Percentiles rank a stretch among this genome's conserved stretches.
Conservation (phyloP, 2,113 vertebrate genomes). For the Beaufortia kweichowensis region DNA sequence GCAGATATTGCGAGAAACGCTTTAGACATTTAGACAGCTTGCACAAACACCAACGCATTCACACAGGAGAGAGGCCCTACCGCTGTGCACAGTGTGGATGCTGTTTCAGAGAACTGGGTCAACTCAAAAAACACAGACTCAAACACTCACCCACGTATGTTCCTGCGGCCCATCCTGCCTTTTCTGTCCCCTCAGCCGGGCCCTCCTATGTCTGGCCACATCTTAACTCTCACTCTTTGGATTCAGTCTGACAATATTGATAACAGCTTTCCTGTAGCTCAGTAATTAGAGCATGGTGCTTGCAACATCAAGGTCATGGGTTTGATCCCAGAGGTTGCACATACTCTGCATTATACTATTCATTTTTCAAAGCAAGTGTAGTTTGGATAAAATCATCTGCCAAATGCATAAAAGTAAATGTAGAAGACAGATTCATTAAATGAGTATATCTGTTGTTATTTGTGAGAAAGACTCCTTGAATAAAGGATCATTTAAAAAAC, state of each 20-base stretch:
- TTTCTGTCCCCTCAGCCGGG: constrained; percentile 39
- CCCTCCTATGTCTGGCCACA: constrained; percentile 57
- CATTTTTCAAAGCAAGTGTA: no score
- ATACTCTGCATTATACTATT: no score
- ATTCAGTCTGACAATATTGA: constrained; percentile 40
- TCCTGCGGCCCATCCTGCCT: constrained; percentile 31
- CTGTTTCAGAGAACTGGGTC: constrained; percentile 62
- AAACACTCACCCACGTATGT: constrained; percentile 56
- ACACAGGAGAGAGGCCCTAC: constrained; percentile 63
- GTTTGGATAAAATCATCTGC: no score
- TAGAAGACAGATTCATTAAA: background rate
- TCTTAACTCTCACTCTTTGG: constrained; percentile 57
- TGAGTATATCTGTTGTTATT: background rate
- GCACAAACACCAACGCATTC: constrained; percentile 66
- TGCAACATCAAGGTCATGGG: no score
- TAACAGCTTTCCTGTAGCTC: no score
- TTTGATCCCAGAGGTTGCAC: no score
- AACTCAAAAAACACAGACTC: constrained; percentile 64
- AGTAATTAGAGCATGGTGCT: no score
- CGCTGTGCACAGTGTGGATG: constrained; percentile 63
- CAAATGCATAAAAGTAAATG: no score
- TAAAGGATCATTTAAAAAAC: background rate
- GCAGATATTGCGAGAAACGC: constrained; percentile 65
- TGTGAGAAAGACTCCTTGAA: background rate
- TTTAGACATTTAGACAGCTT: constrained; percentile 64